Evolutionary conservation across 1,140 invertebrate species (phyloP).

Genomic region (Metopolophium dirhodum): DNA sequence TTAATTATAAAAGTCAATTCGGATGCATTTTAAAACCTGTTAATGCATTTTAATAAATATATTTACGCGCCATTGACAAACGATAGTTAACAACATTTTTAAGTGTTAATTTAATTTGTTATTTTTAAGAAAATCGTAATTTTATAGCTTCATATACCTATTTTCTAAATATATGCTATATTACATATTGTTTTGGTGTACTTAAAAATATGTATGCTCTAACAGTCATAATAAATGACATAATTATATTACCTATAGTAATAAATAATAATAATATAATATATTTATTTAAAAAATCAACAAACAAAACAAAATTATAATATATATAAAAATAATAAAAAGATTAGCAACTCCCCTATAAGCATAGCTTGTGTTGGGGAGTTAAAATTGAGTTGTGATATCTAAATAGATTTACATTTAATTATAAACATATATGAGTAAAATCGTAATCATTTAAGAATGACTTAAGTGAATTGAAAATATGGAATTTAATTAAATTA

Average conservation of each 20-base stretch:
- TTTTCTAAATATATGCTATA: neutral
- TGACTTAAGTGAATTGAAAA: too few relatives aligned
- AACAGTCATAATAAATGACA: neutral
- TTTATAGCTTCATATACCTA: neutral
- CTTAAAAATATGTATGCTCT: neutral
- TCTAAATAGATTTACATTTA: too few relatives aligned
- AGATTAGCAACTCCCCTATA: too few relatives aligned
- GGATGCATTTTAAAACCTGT: neutral
- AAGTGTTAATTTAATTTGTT: neutral
- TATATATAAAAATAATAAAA: too few relatives aligned
- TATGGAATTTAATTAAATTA: too few relatives aligned
- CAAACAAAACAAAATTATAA: too few relatives aligned
- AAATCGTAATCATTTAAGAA: too few relatives aligned
- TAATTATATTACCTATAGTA: neutral
- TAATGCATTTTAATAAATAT: neutral
- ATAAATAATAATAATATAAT: too few relatives aligned
- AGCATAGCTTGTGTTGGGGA: too few relatives aligned
- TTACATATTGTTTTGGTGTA: neutral
- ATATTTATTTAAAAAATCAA: too few relatives aligned
- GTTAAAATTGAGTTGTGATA: too few relatives aligned
- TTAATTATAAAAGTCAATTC: neutral
- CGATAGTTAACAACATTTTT: neutral
- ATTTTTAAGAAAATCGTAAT: neutral
- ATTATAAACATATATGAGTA: too few relatives aligned
- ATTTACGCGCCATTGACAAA: neutral